Evolutionary conservation across 2,797 vertebrate genomes (phyloP).

Genomic region (Psittacula echo): DNA sequence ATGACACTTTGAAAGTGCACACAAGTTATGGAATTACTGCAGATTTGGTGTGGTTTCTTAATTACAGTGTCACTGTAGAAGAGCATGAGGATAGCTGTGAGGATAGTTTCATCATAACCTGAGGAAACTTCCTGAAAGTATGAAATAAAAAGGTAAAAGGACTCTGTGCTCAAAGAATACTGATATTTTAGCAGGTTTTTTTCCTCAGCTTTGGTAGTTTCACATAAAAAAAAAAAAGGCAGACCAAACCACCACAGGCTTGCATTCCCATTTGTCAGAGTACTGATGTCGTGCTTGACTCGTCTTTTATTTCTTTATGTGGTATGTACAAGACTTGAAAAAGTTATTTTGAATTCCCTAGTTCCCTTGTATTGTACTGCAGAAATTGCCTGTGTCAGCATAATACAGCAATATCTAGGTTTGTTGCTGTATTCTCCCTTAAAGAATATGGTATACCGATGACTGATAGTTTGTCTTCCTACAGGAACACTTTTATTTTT

Average conservation of each 20-base stretch:
- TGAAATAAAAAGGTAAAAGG: neutral
- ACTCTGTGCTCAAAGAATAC: neutral
- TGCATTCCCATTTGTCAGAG: neutral
- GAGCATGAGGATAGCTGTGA: neutral
- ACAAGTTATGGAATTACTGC: neutral
- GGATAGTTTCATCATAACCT: neutral
- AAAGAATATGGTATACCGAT: slow-evolving; percentile 73
- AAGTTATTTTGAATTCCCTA: neutral
- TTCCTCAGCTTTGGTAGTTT: neutral
- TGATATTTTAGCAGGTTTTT: neutral
- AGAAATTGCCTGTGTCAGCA: neutral
- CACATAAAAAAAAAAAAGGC: neutral
- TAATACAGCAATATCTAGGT: slow-evolving; percentile 28
- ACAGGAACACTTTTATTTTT: slow-evolving; percentile 69
- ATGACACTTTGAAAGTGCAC: neutral
- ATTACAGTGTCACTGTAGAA: neutral
- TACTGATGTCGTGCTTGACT: neutral
- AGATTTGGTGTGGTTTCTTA: neutral
- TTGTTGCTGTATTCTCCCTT: slow-evolving; percentile 56
- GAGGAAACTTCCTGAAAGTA: neutral
- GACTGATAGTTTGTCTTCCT: slow-evolving; percentile 70
- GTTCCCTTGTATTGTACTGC: neutral
- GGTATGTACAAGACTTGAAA: neutral
- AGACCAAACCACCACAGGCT: neutral
- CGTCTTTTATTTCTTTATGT: neutral